phyloP scores from a whole-genome alignment of 2,888 invertebrate species.

The Papilio gigon region DNA sequence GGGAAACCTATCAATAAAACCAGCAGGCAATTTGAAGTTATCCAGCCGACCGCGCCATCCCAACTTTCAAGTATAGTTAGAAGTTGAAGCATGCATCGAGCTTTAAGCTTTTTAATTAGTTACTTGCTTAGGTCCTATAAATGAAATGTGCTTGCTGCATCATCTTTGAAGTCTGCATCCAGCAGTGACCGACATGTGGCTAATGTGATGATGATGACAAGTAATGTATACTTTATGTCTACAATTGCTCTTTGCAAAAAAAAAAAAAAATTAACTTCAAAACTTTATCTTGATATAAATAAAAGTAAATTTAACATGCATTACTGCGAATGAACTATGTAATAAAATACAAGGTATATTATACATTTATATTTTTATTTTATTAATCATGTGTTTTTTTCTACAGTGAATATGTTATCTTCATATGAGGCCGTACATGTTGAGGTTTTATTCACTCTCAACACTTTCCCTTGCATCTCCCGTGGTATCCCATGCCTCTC shows the following conservation, averaged over 20 bases:
- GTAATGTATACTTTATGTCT: too few relatives aligned
- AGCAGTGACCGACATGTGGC: too few relatives aligned
- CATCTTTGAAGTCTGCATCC: too few relatives aligned
- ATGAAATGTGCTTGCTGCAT: too few relatives aligned
- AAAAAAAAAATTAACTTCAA: too few relatives aligned
- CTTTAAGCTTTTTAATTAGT: neutral
- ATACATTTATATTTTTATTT: too few relatives aligned
- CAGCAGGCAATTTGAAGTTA: conserved; percentile 12
- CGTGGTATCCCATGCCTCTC: conserved; percentile 68
- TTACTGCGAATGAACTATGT: too few relatives aligned
- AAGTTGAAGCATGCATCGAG: neutral
- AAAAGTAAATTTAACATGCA: too few relatives aligned
- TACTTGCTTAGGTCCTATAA: neutral
- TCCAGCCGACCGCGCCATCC: neutral
- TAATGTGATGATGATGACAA: too few relatives aligned
- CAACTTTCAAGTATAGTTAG: conserved; percentile 2
- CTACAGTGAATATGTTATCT: neutral
- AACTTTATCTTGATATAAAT: too few relatives aligned
- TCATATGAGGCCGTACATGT: conserved; percentile 38
- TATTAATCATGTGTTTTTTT: neutral
- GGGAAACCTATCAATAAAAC: neutral
- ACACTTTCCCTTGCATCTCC: conserved; percentile 69
- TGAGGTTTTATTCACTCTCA: conserved; percentile 55
- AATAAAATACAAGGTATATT: too few relatives aligned
- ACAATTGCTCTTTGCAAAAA: too few relatives aligned